Conservation (phyloP, 1,140 invertebrate genomes). For the Carposina sasakii region DNA sequence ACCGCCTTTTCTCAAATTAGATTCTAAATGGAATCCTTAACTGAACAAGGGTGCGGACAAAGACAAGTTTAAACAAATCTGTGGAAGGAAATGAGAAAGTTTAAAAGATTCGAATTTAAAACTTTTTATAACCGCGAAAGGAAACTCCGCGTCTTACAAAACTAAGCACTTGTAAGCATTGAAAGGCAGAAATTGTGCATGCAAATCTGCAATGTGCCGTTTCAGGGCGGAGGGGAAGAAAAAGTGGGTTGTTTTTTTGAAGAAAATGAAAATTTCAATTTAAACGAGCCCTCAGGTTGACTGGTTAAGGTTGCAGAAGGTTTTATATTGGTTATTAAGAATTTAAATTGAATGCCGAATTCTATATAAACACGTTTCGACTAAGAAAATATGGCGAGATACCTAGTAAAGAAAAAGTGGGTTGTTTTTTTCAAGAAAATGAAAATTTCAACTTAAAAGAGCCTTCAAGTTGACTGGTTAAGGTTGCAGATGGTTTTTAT, state of each 20-base stretch:
- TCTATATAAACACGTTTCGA: no score
- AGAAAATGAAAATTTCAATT: slow-evolving; percentile 67
- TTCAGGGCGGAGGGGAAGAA: slow-evolving; percentile 30
- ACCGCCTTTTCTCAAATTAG: no score
- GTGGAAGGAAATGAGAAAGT: no score
- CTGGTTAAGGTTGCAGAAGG: no score
- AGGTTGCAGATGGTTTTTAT: no score
- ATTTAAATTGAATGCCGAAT: no score
- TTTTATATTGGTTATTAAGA: no score
- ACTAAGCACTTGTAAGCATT: slow-evolving; percentile 27
- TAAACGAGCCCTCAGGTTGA: slow-evolving; percentile 59
- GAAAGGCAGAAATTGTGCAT: slow-evolving; percentile 52
- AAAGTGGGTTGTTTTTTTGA: slow-evolving; percentile 43
- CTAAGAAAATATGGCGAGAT: no score
- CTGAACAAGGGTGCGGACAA: no score
- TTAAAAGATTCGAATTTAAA: no score
- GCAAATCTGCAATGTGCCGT: slow-evolving; percentile 40
- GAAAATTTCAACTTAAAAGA: slow-evolving; percentile 65
- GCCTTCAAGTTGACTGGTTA: slow-evolving; percentile 59
- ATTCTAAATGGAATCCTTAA: no score
- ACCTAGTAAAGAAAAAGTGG: slow-evolving; percentile 34
- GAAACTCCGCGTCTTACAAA: slow-evolving; percentile 8
- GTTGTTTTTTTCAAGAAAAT: slow-evolving; percentile 54
- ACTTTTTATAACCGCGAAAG: slow-evolving; percentile 20
- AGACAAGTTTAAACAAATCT: no score